Evolutionary conservation across 2,113 vertebrate species (phyloP).

Genomic region (Xiphophorus hellerii): DNA sequence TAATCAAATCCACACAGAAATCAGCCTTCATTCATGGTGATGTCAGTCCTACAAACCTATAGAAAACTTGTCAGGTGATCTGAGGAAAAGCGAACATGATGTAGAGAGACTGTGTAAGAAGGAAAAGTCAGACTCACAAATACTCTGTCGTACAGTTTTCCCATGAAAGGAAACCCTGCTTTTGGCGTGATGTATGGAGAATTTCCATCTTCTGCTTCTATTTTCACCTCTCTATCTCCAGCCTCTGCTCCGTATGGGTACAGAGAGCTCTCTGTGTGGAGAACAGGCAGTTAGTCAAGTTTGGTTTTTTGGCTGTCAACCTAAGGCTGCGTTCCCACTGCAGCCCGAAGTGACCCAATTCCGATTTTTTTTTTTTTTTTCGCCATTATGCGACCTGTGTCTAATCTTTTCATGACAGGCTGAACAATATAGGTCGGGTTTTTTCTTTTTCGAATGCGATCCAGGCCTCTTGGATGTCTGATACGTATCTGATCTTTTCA

Average conservation of each 20-base stretch:
- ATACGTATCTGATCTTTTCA: too few species aligned
- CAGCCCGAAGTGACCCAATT: too few species aligned
- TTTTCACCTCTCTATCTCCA: constrained; percentile 70
- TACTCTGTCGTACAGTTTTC: constrained; percentile 75
- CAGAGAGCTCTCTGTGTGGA: constrained; percentile 73
- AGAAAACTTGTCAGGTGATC: not conserved
- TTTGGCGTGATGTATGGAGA: constrained; percentile 82
- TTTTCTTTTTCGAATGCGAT: too few species aligned
- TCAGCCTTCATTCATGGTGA: too few species aligned
- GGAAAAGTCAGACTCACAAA: constrained; percentile 75
- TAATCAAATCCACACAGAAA: not conserved
- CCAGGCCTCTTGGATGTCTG: too few species aligned
- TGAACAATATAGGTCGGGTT: too few species aligned
- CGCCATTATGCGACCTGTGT: too few species aligned
- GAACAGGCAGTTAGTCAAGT: constrained; percentile 20
- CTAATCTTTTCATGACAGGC: too few species aligned
- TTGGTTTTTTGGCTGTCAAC: not conserved
- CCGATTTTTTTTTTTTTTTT: too few species aligned
- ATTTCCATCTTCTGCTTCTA: constrained; percentile 75
- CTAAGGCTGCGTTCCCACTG: too few species aligned
- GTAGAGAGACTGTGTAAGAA: not conserved
- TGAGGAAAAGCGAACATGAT: not conserved
- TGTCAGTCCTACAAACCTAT: not conserved
- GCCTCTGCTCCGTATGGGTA: constrained; percentile 80
- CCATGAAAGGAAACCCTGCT: constrained; percentile 78